Conservation (phyloP, 2,113 vertebrate genomes). For the Eurystomus gularis region DNA sequence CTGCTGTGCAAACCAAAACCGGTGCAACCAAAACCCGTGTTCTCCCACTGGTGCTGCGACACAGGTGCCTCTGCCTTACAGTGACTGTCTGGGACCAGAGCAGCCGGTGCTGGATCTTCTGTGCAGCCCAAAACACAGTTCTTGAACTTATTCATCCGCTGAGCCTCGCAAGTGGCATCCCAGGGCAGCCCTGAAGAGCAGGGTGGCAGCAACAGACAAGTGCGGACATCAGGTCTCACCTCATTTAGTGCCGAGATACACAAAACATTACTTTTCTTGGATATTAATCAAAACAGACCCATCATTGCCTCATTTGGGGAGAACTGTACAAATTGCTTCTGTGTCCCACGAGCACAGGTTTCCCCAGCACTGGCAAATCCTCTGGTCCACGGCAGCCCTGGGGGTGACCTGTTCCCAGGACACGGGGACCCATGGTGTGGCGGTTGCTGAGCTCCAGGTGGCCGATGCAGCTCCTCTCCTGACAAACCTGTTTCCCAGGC, state of each 20-base stretch:
- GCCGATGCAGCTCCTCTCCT: not conserved
- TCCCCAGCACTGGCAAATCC: not conserved
- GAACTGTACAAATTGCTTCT: not conserved
- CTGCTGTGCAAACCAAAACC: rapidly evolving
- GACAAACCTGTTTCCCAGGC: not conserved
- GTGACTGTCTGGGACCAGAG: not conserved
- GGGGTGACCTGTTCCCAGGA: not conserved
- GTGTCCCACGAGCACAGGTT: rapidly evolving
- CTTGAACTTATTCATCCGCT: not conserved
- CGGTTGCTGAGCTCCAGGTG: rapidly evolving
- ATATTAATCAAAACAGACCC: not conserved
- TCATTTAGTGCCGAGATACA: not conserved
- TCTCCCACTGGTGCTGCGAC: rapidly evolving
- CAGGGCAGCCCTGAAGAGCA: not conserved
- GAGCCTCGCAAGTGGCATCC: not conserved
- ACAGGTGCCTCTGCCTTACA: rapidly evolving
- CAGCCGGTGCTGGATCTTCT: not conserved
- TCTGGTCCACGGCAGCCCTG: rapidly evolving
- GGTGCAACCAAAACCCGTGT: rapidly evolving
- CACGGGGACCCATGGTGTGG: rapidly evolving
- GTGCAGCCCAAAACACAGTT: not conserved
- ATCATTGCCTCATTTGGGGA: rapidly evolving
- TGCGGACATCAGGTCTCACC: not conserved
- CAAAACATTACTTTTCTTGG: not conserved
- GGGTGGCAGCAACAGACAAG: too few species aligned